phyloP scores from a whole-genome alignment of 2,113 vertebrate genomes.

The Pimephales promelas region DNA sequence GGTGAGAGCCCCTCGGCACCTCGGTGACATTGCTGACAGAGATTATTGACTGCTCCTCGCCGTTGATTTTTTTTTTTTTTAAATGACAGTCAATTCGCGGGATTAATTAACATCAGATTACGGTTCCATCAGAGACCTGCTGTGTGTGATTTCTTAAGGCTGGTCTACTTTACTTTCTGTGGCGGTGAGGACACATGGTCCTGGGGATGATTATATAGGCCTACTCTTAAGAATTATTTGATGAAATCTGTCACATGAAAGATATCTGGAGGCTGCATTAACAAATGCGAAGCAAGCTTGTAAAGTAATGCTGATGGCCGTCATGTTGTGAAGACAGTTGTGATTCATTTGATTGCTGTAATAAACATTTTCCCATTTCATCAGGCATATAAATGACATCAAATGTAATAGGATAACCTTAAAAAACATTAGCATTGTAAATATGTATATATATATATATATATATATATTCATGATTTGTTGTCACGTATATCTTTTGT shows the following conservation, averaged over 20 bases:
- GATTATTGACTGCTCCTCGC: constrained; percentile 44
- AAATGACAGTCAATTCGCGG: constrained; percentile 36
- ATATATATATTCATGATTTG: too few relatives aligned
- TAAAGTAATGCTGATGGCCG: background rate
- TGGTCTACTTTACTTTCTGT: background rate
- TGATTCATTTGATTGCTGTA: background rate
- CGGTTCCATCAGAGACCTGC: constrained; percentile 48
- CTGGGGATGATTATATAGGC: background rate
- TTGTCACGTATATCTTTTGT: background rate
- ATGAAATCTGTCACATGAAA: constrained; percentile 17
- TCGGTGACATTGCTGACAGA: constrained; percentile 42
- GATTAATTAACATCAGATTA: constrained; percentile 60
- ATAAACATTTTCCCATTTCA: background rate
- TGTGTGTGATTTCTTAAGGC: constrained; percentile 3
- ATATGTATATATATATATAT: too few relatives aligned
- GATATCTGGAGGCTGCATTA: constrained; percentile 8
- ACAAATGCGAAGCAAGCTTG: background rate
- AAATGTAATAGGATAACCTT: background rate
- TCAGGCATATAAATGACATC: background rate
- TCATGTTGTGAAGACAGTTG: background rate
- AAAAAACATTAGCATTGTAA: too few relatives aligned
- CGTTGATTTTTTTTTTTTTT: background rate
- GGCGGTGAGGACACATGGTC: background rate
- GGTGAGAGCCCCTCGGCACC: constrained; percentile 37
- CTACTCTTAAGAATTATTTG: background rate